Evolutionary conservation across 2,797 vertebrate genomes (phyloP).

Genomic region (Pagetopsis macropterus): DNA sequence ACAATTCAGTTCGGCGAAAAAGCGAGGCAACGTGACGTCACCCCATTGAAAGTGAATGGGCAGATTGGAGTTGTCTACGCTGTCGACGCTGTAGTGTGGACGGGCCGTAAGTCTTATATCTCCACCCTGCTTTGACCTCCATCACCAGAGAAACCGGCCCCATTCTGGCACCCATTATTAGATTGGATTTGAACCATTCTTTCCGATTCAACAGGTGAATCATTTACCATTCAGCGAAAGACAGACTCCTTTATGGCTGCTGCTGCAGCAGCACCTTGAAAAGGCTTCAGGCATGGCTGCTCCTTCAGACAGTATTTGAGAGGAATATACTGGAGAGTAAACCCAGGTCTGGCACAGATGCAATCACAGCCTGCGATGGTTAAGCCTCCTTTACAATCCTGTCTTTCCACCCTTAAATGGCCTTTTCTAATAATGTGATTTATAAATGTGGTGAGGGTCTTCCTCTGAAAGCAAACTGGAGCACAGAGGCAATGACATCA

Average conservation of each 20-base stretch:
- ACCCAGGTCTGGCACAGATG: constrained; percentile 38
- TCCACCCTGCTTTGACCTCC: constrained; percentile 50
- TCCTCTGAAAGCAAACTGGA: constrained; percentile 39
- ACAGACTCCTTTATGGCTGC: constrained; percentile 46
- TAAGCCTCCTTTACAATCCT: constrained; percentile 33
- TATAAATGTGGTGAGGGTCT: constrained; percentile 19
- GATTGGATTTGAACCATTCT: constrained; percentile 56
- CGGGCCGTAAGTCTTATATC: constrained; percentile 9
- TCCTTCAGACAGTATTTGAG: constrained; percentile 34
- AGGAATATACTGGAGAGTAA: constrained; percentile 40
- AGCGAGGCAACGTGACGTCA: too few relatives aligned
- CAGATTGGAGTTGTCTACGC: too few relatives aligned
- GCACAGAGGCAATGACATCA: constrained; percentile 45
- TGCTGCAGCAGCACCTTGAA: constrained; percentile 42
- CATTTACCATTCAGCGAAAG: constrained; percentile 46
- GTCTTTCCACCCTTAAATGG: constrained; percentile 9
- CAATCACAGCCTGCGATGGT: constrained; percentile 38
- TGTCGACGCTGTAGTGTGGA: too few relatives aligned
- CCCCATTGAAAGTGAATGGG: too few relatives aligned
- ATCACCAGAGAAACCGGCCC: constrained; percentile 36
- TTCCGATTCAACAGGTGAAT: constrained; percentile 57
- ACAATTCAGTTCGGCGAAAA: too few relatives aligned
- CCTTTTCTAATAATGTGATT: constrained; percentile 14
- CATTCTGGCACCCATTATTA: constrained; percentile 35
- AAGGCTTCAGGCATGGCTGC: constrained; percentile 61